phyloP scores from a whole-genome alignment of 2,797 vertebrate genomes.

The Emydoidea blandingii region DNA sequence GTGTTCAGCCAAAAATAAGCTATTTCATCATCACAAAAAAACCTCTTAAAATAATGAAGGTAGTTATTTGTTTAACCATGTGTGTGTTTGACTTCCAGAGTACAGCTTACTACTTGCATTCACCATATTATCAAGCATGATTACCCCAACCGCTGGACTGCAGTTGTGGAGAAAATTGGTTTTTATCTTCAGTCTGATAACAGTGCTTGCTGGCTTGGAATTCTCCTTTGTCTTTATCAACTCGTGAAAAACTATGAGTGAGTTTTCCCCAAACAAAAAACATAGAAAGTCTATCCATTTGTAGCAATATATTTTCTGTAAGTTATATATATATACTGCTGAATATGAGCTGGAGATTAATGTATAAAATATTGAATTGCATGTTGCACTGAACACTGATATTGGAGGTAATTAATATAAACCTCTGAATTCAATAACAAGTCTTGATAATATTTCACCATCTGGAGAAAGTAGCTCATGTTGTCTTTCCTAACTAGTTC shows the following conservation, averaged over 20 bases:
- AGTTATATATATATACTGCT: neutral
- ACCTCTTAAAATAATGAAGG: neutral
- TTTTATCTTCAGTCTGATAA: conserved; percentile 98
- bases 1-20: neutral
- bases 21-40: neutral
- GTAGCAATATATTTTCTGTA: neutral
- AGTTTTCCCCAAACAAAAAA: conserved; percentile 69
- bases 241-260: conserved; percentile 99
- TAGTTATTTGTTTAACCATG: neutral
- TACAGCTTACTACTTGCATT: conserved; percentile 98
- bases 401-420: neutral
- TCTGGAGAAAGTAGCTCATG: neutral
- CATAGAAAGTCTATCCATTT: neutral
- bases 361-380: neutral
- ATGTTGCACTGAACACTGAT: neutral
- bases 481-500: neutral
- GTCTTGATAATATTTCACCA: neutral
- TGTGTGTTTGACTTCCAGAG: conserved; percentile 83
- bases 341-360: neutral
- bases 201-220: conserved; percentile 95
- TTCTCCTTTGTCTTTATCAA: conserved; percentile 98
- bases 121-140: conserved; percentile 99
- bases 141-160: conserved; percentile 97
- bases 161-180: conserved; percentile 98
- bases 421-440: neutral